phyloP scores from a whole-genome alignment of 2,113 vertebrate species.

The Lucifuga dentata region DNA sequence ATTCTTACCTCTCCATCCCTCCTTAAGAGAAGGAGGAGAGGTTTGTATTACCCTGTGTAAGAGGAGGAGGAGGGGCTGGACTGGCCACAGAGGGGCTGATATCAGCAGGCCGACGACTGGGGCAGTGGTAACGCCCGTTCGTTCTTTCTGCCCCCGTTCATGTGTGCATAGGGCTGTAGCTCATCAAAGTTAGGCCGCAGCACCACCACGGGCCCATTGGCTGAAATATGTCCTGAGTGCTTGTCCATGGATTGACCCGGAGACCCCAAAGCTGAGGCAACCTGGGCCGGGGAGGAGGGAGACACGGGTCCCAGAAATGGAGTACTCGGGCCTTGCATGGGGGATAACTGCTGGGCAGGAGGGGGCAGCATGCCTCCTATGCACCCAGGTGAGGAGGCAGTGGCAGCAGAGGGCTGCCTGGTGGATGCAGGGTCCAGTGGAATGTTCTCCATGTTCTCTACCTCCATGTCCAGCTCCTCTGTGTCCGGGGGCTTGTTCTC shows the following conservation, averaged over 20 bases:
- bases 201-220: slow-evolving; percentile 91
- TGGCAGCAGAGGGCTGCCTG: slow-evolving; percentile 82
- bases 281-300: slow-evolving; percentile 60
- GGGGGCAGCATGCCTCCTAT: slow-evolving; percentile 59
- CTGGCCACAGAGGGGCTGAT: slow-evolving; percentile 45
- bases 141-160: slow-evolving; percentile 97
- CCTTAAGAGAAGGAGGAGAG: slow-evolving; percentile 56
- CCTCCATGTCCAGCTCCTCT: slow-evolving; percentile 95
- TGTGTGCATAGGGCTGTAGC: slow-evolving; percentile 95
- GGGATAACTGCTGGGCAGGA: slow-evolving; percentile 67
- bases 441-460: slow-evolving; percentile 97
- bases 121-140: slow-evolving; percentile 95
- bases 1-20: slow-evolving; percentile 58
- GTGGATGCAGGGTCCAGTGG: slow-evolving; percentile 92
- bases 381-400: slow-evolving; percentile 57
- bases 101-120: slow-evolving; percentile 99
- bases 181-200: slow-evolving; percentile 93
- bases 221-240: slow-evolving; percentile 89
- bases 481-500: slow-evolving; percentile 97
- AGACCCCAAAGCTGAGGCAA: slow-evolving; percentile 66
- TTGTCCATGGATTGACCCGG: slow-evolving; percentile 82
- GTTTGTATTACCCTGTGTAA: slow-evolving; percentile 71
- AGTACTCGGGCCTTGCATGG: slow-evolving; percentile 70
- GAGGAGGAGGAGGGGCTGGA: slow-evolving; percentile 55
- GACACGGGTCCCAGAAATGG: slow-evolving; percentile 70